Evolutionary conservation across 2,797 vertebrate genomes (phyloP).

Genomic region (Moxostoma hubbsi): DNA sequence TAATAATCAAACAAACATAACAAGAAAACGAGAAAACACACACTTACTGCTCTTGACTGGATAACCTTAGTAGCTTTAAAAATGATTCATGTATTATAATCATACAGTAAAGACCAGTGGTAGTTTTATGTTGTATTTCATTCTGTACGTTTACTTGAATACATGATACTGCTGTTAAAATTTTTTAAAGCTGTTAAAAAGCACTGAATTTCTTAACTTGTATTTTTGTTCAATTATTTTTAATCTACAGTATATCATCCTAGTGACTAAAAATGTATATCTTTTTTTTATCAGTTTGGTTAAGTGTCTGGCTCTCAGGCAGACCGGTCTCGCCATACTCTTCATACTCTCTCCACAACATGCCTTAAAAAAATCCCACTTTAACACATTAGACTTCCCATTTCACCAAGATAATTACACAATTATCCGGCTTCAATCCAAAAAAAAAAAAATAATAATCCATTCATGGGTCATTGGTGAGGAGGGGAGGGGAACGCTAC

Average conservation of each 20-base stretch:
- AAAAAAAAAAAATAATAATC: constrained; percentile 73
- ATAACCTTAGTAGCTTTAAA: no score
- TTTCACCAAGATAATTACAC: constrained; percentile 95
- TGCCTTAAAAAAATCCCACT: constrained; percentile 82
- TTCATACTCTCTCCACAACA: constrained; percentile 54
- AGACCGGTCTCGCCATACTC: constrained; percentile 45
- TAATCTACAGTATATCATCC: constrained; percentile 49
- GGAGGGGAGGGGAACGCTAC: constrained; percentile 80
- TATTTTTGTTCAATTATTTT: no score
- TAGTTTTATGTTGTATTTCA: no score
- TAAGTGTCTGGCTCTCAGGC: constrained; percentile 70
- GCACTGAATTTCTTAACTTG: no score
- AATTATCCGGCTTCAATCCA: constrained; percentile 93
- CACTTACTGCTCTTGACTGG: no score
- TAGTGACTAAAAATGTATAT: constrained; percentile 58
- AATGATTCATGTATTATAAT: no score
- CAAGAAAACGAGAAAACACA: no score
- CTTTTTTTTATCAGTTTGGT: constrained; percentile 67
- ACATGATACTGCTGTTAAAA: no score
- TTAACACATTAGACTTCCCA: constrained; percentile 92
- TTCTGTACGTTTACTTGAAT: no score
- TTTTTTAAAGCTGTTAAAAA: no score
- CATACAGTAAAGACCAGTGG: no score
- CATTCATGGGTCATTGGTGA: constrained; percentile 92
- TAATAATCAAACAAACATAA: no score